Evolutionary conservation across 2,888 invertebrate genomes (phyloP).

Genomic region (Aphidius colemani): DNA sequence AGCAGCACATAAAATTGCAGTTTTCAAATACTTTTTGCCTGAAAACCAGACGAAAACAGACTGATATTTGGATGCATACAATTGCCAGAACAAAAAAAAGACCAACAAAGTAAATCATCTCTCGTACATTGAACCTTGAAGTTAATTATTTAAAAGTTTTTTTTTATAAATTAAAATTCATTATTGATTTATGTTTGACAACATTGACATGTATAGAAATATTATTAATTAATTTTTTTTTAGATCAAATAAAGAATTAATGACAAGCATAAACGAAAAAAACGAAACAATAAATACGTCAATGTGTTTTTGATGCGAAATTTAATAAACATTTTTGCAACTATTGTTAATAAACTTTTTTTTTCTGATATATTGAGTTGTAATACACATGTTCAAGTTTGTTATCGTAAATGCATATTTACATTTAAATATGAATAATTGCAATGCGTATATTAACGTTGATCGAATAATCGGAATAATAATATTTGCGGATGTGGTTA

Average conservation of each 20-base stretch:
- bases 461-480: conserved; percentile 8
- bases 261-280: too few species aligned
- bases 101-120: too few species aligned
- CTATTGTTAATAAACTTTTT: neutral
- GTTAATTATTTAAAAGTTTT: too few species aligned
- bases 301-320: neutral
- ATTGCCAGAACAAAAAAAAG: too few species aligned
- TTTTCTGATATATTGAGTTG: neutral
- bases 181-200: too few species aligned
- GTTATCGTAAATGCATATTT: conserved; percentile 9
- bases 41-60: neutral
- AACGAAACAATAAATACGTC: neutral
- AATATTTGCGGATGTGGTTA: conserved; percentile 10
- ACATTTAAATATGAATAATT: neutral
- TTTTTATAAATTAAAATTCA: too few species aligned
- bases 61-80: neutral
- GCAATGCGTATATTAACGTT: neutral
- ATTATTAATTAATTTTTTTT: too few species aligned
- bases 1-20: conserved; percentile 1
- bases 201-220: too few species aligned
- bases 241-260: too few species aligned
- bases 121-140: too few species aligned
- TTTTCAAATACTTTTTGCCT: too few species aligned
- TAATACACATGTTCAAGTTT: neutral
- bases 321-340: too few species aligned